Base-by-base conservation (phyloP, 2,113 vertebrate species). In the Plecotus auritus region DNA sequence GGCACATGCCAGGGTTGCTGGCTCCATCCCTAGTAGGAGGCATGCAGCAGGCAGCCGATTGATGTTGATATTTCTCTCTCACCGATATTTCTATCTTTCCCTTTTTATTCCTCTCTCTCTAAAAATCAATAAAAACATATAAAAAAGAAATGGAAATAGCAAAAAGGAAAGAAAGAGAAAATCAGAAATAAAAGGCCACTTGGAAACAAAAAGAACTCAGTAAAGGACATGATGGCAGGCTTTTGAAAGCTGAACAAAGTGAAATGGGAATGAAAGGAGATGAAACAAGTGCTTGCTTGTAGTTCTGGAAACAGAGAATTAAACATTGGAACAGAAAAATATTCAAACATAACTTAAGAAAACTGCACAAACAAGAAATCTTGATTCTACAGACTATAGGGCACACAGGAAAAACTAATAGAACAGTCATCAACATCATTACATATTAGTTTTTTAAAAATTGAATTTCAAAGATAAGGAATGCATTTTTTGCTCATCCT, bases 241-340 rank as follows among this genome's bases (percentile, higher is more conserved):
- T 94, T 78, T 92, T 28, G 16, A 77, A 90, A 95, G 32, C n/a
- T 87, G 59, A 90, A 67, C 26, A 78, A 56, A 66, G 61, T 89
- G 30, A 69, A 88, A 64, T 47, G 54, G 30, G 11, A 78, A 70
- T 82, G 87, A 89, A 91, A 89, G 47, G 85, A 45, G 17, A 61
- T 81, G 37, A 51, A 78, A 92, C 30, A 85, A 61, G 93, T 67
- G n/a, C 61, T 72, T 70, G 70, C 18, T n/a, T 70, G 6, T 91
- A 61, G 72, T 86, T 86, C 28, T 82, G 28, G n/a, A 95, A 95
- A 56, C 85, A 77, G 30, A 86, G 73, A 91, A 72, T 88, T 91
- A 42, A 91, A 64, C 72, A 83, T 93, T 74, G 35, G 59, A 91
- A 78, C 49, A 87, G n/a, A 81, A 95, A 61, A 77, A 47, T 61